A percentile compares a stretch with the other conserved stretches of the same genome.
phyloP scores from a whole-genome alignment of 2,113 vertebrate genomes.

The Sturnira hondurensis region DNA sequence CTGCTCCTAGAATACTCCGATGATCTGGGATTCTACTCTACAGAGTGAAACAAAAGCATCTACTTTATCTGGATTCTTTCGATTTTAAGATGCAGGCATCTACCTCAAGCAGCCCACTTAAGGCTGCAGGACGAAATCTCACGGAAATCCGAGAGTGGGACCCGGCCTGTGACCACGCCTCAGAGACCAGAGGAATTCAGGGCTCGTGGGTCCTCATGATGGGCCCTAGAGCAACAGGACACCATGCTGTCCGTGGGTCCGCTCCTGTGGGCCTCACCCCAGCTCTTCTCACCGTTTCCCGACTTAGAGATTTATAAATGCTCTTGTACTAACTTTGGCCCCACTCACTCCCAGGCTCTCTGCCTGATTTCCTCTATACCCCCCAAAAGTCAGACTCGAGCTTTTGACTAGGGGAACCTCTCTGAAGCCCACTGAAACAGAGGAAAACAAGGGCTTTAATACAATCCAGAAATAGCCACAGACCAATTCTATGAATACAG shows the following conservation, averaged over 20 bases:
- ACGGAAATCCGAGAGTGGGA: neutral
- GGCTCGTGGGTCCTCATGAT: rapidly evolving
- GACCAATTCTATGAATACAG: neutral
- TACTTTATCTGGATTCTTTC: neutral
- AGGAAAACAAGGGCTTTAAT: neutral
- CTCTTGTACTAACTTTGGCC: neutral
- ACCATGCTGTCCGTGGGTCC: neutral
- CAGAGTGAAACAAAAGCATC: neutral
- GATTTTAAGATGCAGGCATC: neutral
- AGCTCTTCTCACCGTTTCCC: neutral
- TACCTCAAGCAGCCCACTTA: neutral
- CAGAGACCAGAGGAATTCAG: neutral
- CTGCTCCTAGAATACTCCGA: neutral
- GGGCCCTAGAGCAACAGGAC: neutral
- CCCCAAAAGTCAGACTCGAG: neutral
- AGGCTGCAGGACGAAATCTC: neutral
- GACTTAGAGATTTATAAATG: neutral
- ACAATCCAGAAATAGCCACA: neutral
- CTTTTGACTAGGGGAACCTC: neutral
- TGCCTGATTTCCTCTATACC: neutral
- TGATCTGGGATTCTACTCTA: neutral
- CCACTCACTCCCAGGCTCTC: neutral
- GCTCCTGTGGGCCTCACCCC: neutral
- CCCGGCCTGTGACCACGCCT: neutral
- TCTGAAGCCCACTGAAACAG: neutral